A percentile compares a stretch with the other conserved stretches of the same genome.
Evolutionary conservation across 2,888 invertebrate species (phyloP).

Genomic region (Pristionchus arcanus): DNA sequence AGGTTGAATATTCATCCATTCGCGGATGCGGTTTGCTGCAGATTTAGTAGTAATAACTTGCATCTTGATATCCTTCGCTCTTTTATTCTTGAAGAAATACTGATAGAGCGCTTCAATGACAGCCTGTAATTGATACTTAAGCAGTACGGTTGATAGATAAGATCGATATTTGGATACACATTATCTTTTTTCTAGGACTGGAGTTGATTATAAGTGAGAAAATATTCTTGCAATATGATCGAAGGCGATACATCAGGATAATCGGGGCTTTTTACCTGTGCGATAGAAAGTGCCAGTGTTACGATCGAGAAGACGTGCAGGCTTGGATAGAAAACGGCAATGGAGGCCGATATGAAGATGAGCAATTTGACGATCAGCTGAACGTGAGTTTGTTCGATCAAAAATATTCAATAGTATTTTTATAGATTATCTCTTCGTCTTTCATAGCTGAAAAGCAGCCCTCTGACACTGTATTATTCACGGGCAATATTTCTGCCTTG

Average conservation of each 20-base stretch:
- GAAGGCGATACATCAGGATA: no score
- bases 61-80: slow-evolving; percentile 61
- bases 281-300: slow-evolving; percentile 66
- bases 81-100: slow-evolving; percentile 64
- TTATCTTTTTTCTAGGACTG: no score
- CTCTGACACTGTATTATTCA: no score
- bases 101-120: slow-evolving; percentile 69
- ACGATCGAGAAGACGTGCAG: slow-evolving; percentile 66
- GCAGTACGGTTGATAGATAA: background rate
- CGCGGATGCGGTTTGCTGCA: background rate
- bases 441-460: no score
- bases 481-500: no score
- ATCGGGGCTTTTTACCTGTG: slow-evolving; percentile 61
- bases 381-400: slow-evolving; percentile 38
- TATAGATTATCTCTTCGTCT: no score
- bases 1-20: background rate
- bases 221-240: no score
- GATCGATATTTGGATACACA: no score
- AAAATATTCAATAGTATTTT: no score
- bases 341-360: slow-evolving; percentile 67
- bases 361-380: slow-evolving; percentile 66
- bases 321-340: slow-evolving; percentile 69
- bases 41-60: slow-evolving; percentile 39
- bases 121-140: slow-evolving; percentile 61
- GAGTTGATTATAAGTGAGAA: no score